phyloP scores from a whole-genome alignment of 1,140 invertebrate species.

The Atta cephalotes region DNA sequence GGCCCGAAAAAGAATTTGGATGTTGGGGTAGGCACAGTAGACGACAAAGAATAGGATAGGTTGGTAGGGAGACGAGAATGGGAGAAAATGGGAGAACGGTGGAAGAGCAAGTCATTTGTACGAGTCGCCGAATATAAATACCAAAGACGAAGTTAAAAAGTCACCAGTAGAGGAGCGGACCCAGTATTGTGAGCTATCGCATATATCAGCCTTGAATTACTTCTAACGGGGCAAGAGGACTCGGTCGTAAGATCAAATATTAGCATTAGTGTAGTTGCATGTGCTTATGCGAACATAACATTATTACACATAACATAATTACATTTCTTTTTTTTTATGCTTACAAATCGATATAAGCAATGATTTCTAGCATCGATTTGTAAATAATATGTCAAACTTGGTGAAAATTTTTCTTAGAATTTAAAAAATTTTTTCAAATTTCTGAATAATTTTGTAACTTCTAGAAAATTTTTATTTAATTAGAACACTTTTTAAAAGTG shows the following conservation, averaged over 20 bases:
- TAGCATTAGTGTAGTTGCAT: neutral
- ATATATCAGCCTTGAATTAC: neutral
- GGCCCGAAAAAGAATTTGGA: conserved; percentile 60
- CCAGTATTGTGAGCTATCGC: conserved; percentile 33
- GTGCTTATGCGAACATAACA: neutral
- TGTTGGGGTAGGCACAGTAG: conserved; percentile 64
- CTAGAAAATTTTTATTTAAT: no score
- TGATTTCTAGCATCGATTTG: no score
- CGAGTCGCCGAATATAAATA: conserved; percentile 76
- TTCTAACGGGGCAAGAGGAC: neutral
- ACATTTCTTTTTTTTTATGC: no score
- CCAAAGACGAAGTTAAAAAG: conserved; percentile 67
- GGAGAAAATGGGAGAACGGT: conserved; percentile 13
- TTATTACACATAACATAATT: no score
- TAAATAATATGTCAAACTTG: no score
- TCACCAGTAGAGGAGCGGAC: conserved; percentile 69
- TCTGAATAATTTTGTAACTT: no score
- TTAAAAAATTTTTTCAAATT: no score
- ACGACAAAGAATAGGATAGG: conserved; percentile 34
- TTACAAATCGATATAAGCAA: no score
- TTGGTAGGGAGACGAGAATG: conserved; percentile 25
- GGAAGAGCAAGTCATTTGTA: conserved; percentile 47
- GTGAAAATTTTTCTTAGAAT: no score
- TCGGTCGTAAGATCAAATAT: conserved; percentile 7
- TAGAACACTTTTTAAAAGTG: no score